Percentiles rank a stretch among this genome's conserved stretches.
Conservation (phyloP, 2,797 vertebrate species). For the Amblyraja radiata region DNA sequence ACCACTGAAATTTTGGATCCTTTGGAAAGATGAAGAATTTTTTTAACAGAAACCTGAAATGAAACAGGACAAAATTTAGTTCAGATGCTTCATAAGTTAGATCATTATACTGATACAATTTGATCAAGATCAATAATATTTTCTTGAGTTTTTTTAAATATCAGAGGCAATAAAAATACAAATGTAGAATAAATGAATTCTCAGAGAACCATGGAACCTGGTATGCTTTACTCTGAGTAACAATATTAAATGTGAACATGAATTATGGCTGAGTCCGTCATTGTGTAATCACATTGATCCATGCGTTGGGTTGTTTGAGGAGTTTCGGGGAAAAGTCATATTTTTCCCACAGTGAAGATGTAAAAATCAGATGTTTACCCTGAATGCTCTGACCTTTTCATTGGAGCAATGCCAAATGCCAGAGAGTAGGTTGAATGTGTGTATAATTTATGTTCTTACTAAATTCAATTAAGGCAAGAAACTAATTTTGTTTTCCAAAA, state of each 20-base stretch:
- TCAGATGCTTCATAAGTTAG: neutral
- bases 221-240: neutral
- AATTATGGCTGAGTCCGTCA: neutral
- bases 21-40: neutral
- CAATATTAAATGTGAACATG: neutral
- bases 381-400: neutral
- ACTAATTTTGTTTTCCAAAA: neutral
- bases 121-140: neutral
- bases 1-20: neutral
- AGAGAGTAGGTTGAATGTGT: neutral
- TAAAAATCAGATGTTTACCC: neutral
- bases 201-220: neutral
- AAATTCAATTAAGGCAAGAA: neutral
- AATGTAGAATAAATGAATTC: neutral
- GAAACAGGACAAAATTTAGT: neutral
- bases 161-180: neutral
- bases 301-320: neutral
- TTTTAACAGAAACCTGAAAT: neutral
- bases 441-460: neutral
- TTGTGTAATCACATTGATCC: neutral
- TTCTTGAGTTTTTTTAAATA: no score
- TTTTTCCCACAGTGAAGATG: slow-evolving; percentile 8
- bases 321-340: neutral
- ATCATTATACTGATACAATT: neutral
- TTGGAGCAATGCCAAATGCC: neutral